Conservation (phyloP, 2,888 invertebrate species). For the Dasypogon diadema region DNA sequence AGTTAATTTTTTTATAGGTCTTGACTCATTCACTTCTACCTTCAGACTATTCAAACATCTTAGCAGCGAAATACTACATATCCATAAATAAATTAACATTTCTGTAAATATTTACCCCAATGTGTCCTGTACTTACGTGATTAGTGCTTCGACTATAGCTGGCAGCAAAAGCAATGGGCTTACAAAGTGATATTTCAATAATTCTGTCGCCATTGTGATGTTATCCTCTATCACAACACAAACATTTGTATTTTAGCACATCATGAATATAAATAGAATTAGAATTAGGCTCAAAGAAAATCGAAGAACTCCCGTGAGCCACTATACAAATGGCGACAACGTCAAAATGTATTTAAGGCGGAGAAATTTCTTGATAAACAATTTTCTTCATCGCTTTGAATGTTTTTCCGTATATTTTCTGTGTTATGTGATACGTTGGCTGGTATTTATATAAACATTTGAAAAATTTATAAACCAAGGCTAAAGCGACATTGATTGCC, state of each 20-base stretch:
- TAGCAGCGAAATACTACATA: not conserved
- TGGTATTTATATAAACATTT: not conserved
- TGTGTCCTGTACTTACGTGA: not conserved
- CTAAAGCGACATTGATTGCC: not conserved
- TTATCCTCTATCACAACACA: not conserved
- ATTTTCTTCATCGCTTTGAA: not conserved
- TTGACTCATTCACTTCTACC: not conserved
- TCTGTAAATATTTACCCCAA: slow-evolving; percentile 15
- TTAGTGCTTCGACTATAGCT: not conserved
- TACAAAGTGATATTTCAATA: slow-evolving; percentile 13
- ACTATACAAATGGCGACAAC: not conserved
- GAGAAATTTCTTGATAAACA: slow-evolving; percentile 26
- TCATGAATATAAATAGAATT: not conserved
- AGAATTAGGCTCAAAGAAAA: not conserved
- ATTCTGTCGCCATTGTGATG: not conserved
- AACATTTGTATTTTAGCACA: not conserved
- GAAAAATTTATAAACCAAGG: not conserved
- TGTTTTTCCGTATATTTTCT: not conserved
- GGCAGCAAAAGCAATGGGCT: not conserved
- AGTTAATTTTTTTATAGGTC: not conserved
- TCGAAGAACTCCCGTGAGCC: no score
- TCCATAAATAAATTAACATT: slow-evolving; percentile 16
- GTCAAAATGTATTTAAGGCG: slow-evolving; percentile 9
- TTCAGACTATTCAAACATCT: not conserved
- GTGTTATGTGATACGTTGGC: not conserved